Evolutionary conservation across 2,888 invertebrate genomes (phyloP).

Genomic region (Aphidius colemani): DNA sequence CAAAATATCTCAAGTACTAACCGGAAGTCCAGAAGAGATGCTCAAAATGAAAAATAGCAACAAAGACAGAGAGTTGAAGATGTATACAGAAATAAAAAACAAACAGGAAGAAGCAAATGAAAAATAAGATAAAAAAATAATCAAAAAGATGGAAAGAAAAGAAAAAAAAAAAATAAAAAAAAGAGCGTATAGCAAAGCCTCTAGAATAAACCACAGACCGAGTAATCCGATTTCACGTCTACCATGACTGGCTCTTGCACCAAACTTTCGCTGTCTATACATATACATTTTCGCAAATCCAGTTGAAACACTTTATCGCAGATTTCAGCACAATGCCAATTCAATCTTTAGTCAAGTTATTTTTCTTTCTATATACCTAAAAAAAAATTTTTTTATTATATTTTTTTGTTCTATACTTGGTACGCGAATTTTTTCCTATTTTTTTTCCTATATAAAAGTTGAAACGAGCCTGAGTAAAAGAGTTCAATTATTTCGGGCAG

Average conservation of each 20-base stretch:
- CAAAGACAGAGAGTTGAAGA: no score
- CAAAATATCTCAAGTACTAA: slow-evolving; percentile 17
- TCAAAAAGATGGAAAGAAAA: background rate
- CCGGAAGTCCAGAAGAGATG: slow-evolving; percentile 7
- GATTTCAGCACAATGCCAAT: slow-evolving; percentile 18
- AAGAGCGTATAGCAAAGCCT: slow-evolving; percentile 15
- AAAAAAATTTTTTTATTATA: background rate
- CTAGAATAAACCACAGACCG: slow-evolving; percentile 26
- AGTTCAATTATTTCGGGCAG: slow-evolving; percentile 31
- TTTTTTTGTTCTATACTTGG: background rate
- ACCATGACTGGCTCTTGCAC: slow-evolving; percentile 17
- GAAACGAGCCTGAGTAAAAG: background rate
- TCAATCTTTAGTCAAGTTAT: slow-evolving; percentile 18
- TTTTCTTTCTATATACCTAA: background rate
- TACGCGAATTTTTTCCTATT: background rate
- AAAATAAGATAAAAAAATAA: background rate
- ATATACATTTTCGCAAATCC: slow-evolving; percentile 15
- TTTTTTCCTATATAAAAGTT: background rate
- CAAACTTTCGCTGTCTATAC: slow-evolving; percentile 9
- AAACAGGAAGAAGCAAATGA: background rate
- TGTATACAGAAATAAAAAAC: background rate
- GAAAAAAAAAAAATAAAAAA: background rate
- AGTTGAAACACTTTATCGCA: slow-evolving; percentile 19
- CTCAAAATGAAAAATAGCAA: background rate
- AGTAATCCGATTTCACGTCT: slow-evolving; percentile 31